A percentile compares a stretch with the other conserved stretches of the same genome.
These are phyloP conservation scores for Leptobrachium ailaonicum DNA, from an alignment of 2,113 vertebrate genomes.

Conservation along the genomic window DNA sequence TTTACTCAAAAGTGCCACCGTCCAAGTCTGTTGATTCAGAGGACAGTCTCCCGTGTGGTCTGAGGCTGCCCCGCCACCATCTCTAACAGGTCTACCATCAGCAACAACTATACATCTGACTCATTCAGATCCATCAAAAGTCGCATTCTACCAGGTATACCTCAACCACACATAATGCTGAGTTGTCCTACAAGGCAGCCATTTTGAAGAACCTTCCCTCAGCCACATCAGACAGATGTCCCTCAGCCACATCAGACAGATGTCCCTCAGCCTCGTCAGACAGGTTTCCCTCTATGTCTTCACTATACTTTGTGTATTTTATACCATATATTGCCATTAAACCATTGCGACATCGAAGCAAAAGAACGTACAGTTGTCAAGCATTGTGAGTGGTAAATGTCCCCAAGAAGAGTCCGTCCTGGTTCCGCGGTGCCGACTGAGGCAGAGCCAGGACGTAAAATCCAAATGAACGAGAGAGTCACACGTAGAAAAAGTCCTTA, in stretches of 20 bases:
- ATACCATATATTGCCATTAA: no score
- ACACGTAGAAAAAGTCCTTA: slow-evolving; percentile 22
- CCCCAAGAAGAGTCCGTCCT: background rate
- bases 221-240: no score
- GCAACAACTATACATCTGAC: background rate
- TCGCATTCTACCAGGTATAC: background rate
- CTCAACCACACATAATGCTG: no score
- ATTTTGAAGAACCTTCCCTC: no score
- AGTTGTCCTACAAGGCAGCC: no score
- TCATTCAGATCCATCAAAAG: background rate
- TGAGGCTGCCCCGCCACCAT: background rate
- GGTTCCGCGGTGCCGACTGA: background rate
- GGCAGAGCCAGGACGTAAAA: background rate
- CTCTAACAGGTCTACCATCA: background rate
- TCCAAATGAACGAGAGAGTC: slow-evolving; percentile 15
- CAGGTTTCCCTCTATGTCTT: no score
- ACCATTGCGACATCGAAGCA: no score
- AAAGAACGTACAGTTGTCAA: no score
- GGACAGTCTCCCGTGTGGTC: background rate
- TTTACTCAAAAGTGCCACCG: slow-evolving; percentile 41
- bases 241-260: no score
- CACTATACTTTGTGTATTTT: no score
- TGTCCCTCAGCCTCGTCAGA: no score
- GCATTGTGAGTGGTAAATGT: no score
- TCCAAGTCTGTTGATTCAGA: slow-evolving; percentile 5